Base-by-base conservation (phyloP, 2,888 invertebrate genomes). In the Rutpela maculata region DNA sequence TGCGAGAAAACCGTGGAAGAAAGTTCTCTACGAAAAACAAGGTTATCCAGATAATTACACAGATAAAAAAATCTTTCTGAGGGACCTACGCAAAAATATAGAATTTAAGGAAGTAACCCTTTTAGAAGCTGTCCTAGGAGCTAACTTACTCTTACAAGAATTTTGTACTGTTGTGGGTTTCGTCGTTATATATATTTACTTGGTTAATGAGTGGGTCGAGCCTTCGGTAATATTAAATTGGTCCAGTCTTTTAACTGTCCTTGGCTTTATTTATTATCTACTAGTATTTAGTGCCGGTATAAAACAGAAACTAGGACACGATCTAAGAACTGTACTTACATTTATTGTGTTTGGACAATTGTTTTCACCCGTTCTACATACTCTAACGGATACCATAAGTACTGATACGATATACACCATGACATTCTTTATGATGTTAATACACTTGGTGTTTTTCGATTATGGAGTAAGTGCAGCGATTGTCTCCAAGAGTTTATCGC, bases 371-470 rank as follows among this genome's bases (percentile, higher is more conserved):
- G 93, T 99, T 18, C 90, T 98, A 43, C 97, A 98, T 88, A 99
- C 98, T 0, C 91, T 99, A 68, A 99, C 99, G 0, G 97, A 98
- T 88, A 98, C 98, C 0, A 96, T 99, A 1, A 98, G 98, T 87
- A 99, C 99, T 0, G 99, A 99, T 87, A 98, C 99, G 0, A 98
- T 99, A 86, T 98, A 98, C 87, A 97, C 98, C 0, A 97, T 96
- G 93, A 94, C 98, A 0, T 94, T 95, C 19, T 91, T 96, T 15
- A 96, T 98, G 94, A 93, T 99, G 91, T 86, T 96, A 0, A 90
- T 96, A 0, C 98, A 99, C 91, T 91, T 99, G 78, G 92, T 97
- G 83, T 98, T 98, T 87, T 97, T 96, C 87, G 97, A 99, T 88
- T 99, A 99, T 87, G 97, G 97, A 6, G 93, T 97, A 0, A 93